These are phyloP conservation scores for Eupithecia vulgata DNA, from an alignment of 2,888 invertebrate species.

Conservation along the genomic window DNA sequence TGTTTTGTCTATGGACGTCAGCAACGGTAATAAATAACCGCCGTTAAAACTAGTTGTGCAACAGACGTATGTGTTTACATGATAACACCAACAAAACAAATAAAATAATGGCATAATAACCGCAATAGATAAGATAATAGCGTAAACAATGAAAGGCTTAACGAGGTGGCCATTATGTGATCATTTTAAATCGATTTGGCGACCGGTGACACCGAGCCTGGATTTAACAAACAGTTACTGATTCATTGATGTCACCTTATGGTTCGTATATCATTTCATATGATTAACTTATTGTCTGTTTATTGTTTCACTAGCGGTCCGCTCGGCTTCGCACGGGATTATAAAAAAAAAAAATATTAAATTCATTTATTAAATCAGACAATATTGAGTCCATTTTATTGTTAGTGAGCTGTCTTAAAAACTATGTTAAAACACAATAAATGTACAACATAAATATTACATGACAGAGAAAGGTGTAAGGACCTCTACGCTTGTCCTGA, in stretches of 20 bases:
- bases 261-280: not conserved
- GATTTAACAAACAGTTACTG: not conserved
- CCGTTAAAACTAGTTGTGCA: not conserved
- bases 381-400: no score
- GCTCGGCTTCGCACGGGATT: no score
- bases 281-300: not conserved
- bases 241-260: not conserved
- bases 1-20: no score
- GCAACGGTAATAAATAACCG: not conserved
- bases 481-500: no score
- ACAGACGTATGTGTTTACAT: not conserved
- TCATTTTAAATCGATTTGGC: constrained; percentile 20
- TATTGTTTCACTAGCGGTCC: not conserved
- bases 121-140: constrained; percentile 12
- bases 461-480: no score
- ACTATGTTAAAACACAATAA: no score
- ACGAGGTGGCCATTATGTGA: constrained; percentile 26
- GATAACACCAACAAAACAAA: not conserved
- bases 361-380: no score
- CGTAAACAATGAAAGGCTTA: constrained; percentile 31
- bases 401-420: no score
- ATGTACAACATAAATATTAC: no score
- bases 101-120: constrained; percentile 1
- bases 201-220: not conserved
- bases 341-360: no score